Evolutionary conservation across 2,113 vertebrate genomes (phyloP), one percentile per base, ranked within the genome.

Genomic region (Carettochelys insculpta): DNA sequence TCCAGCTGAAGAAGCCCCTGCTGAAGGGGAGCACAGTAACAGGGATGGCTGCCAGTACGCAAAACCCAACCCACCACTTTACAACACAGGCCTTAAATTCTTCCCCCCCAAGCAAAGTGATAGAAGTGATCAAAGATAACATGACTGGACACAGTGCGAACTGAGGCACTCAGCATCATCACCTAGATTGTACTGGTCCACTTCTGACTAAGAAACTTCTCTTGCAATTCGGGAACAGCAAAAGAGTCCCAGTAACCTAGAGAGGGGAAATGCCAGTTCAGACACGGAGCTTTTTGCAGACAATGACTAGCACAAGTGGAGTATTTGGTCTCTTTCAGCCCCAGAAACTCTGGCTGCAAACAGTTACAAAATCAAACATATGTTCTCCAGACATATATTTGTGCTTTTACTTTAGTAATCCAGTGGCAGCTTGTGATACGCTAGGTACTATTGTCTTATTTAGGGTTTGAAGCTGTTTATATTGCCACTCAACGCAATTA

Each of bases 121-220:
- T 0, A 20, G 20, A 84, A 45, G 0, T 76, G 68, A 45, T 0
- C 0, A 85, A 91, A 56, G 31, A 31, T 78, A 77, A 54, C 0
- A 0, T 50, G 13, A 68, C 27, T 54, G 11, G 48, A 76, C 76
- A 13, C 10, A 58, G 43, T 1, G 41, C 38, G 22, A 11, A 31
- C 90, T 61, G 11, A 51, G 47, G 34, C 31, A 75, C 43, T 75
- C 68, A 11, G 4, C 16, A 27, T 13, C 79, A 8, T 8, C 0
- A 0, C 12, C 11, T 20, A 1, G 0, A 45, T 82, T 77, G 48
- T 86, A 43, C 17, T 27, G 54, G 58, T 31, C 45, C 51, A 2
- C 34, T 20, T n/a, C 20, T 27, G 31, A 29, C 58, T 61, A 84
- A 53, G 41, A n/a, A 34, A 38, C 45, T 83, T n/a, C 29, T 25